Evolutionary conservation across 2,888 invertebrate genomes (phyloP).

Genomic region (Dione vanillae): DNA sequence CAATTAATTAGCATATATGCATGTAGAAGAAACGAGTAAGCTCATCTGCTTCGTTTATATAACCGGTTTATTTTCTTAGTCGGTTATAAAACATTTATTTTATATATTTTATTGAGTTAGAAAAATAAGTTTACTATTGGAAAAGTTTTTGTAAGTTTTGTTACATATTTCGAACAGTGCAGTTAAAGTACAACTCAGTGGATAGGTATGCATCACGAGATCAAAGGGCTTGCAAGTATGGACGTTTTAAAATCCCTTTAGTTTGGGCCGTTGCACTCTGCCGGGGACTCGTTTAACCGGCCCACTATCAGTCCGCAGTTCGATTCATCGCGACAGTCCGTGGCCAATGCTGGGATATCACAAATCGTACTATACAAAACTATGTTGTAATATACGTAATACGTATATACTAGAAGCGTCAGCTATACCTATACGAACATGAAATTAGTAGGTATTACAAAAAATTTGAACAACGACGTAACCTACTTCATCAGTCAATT

Average conservation of each 20-base stretch:
- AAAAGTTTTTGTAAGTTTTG: neutral
- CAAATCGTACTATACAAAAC: slow-evolving; percentile 65
- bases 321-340: slow-evolving; percentile 78
- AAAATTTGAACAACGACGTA: slow-evolving; percentile 9
- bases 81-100: slow-evolving; percentile 52
- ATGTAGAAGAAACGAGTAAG: slow-evolving; percentile 35
- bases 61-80: slow-evolving; percentile 39
- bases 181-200: slow-evolving; percentile 1
- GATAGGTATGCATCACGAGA: slow-evolving; percentile 46
- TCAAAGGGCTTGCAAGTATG: slow-evolving; percentile 74
- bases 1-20: slow-evolving; percentile 47
- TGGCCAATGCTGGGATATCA: slow-evolving; percentile 73
- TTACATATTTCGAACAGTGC: neutral
- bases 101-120: slow-evolving; percentile 57
- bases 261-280: slow-evolving; percentile 83
- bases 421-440: neutral
- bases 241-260: slow-evolving; percentile 78
- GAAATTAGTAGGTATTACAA: neutral
- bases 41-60: slow-evolving; percentile 32
- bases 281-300: slow-evolving; percentile 82
- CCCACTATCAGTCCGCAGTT: slow-evolving; percentile 78
- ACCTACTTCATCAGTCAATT: slow-evolving; percentile 2
- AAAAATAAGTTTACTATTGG: neutral
- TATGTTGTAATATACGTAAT: neutral
- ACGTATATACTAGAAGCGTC: neutral